phyloP scores from a whole-genome alignment of 2,888 invertebrate species.

The Rhagonycha fulva region DNA sequence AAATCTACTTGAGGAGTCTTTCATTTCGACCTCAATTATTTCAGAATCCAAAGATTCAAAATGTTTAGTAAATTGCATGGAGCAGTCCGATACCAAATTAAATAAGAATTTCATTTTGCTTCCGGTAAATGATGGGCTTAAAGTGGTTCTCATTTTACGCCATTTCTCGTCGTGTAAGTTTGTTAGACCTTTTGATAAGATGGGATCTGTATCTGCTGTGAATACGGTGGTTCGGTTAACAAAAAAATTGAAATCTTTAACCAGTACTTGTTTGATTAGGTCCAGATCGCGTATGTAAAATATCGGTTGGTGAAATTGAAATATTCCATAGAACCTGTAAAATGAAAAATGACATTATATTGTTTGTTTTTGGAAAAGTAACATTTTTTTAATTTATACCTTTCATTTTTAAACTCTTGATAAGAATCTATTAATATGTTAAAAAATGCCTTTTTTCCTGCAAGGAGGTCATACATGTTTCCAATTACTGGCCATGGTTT shows the following conservation, averaged over 20 bases:
- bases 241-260: conserved; percentile 9
- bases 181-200: background rate
- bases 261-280: conserved; percentile 3
- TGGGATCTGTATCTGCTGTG: background rate
- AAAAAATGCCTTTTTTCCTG: background rate
- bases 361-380: background rate
- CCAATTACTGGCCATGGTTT: conserved; percentile 34
- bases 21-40: background rate
- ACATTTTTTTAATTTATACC: background rate
- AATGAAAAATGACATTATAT: background rate
- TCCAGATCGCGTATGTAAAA: background rate
- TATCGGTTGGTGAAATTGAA: background rate
- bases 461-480: conserved; percentile 25
- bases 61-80: background rate
- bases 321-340: conserved; percentile 1
- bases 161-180: background rate
- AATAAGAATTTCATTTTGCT: background rate
- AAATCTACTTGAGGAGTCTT: background rate
- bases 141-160: background rate
- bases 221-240: background rate
- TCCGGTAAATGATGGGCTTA: background rate
- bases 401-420: conserved; percentile 6
- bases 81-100: background rate
- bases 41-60: background rate
- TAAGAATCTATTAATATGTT: background rate